Conservation (phyloP, 1,140 invertebrate species). For the Mycetomoellerius zeteki region DNA sequence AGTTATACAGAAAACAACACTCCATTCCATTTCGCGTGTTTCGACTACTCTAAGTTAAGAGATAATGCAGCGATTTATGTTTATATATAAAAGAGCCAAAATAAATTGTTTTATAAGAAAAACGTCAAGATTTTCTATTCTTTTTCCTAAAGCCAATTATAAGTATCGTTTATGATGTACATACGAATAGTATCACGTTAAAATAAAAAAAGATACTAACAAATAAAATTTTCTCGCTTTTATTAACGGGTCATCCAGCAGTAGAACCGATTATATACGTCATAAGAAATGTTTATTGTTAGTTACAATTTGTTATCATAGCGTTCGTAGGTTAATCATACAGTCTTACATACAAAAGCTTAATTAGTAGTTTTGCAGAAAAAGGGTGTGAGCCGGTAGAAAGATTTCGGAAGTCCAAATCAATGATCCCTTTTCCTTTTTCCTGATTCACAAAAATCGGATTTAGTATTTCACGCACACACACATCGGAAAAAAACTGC, state of each 20-base stretch:
- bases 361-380: conserved; percentile 61
- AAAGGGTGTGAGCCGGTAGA: conserved; percentile 43
- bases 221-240: background rate
- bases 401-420: conserved; percentile 48
- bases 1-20: conserved; percentile 50
- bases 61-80: conserved; percentile 64
- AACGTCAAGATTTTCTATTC: background rate
- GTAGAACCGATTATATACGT: conserved; percentile 35
- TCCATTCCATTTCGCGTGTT: conserved; percentile 71
- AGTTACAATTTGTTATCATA: conserved; percentile 62
- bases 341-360: conserved; percentile 67
- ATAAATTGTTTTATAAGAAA: conserved; percentile 76
- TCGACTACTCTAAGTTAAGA: conserved; percentile 57
- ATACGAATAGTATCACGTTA: background rate
- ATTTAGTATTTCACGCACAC: conserved; percentile 19
- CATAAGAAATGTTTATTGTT: conserved; percentile 66
- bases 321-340: conserved; percentile 57
- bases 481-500: background rate
- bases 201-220: background rate
- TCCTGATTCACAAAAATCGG: conserved; percentile 59
- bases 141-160: background rate
- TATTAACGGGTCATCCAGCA: conserved; percentile 19
- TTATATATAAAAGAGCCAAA: conserved; percentile 68
- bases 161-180: background rate
- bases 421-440: conserved; percentile 44